Evolutionary conservation across 2,797 vertebrate species (phyloP).

Genomic region (Spinibarbus caldwelli): DNA sequence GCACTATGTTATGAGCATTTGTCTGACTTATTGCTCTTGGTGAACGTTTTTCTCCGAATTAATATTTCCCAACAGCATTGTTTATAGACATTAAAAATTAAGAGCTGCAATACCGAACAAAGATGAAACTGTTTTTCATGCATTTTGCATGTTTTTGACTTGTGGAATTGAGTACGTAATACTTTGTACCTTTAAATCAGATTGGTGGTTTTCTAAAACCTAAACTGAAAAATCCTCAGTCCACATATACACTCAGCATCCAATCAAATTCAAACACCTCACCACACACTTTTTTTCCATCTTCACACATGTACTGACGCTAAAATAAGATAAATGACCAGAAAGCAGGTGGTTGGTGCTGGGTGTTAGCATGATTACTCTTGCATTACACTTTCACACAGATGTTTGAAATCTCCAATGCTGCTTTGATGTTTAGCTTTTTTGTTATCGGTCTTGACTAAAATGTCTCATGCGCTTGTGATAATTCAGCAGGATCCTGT

Average conservation of each 20-base stretch:
- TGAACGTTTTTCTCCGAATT: not conserved
- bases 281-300: not conserved
- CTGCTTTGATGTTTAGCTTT: not conserved
- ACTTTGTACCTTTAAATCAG: not conserved
- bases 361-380: not conserved
- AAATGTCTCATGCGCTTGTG: not conserved
- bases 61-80: not conserved
- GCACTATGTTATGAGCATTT: not conserved
- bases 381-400: not conserved
- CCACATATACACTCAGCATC: not conserved
- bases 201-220: not conserved
- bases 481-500: not conserved
- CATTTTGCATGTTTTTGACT: not conserved
- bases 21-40: too few species aligned
- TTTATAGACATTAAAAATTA: not conserved
- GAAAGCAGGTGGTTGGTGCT: not conserved
- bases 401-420: not conserved
- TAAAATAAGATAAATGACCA: constrained; percentile 6
- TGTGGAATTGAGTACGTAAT: not conserved
- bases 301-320: not conserved
- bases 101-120: not conserved
- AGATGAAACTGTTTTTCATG: not conserved
- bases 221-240: constrained; percentile 9
- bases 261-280: constrained; percentile 3
- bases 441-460: not conserved